Conservation (phyloP, 2,888 invertebrate species). For the Chalcosyrphus nemorum region DNA sequence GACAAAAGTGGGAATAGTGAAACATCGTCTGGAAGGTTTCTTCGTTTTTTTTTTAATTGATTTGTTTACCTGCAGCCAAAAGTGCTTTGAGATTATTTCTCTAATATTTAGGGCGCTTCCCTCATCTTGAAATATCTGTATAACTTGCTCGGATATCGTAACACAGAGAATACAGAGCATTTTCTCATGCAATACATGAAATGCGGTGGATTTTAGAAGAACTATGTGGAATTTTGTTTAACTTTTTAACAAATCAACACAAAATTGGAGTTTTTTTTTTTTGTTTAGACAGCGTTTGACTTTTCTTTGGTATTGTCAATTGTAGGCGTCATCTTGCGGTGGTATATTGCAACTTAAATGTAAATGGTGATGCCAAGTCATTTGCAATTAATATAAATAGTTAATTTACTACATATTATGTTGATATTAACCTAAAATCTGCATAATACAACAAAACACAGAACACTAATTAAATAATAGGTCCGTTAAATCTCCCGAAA, state of each 20-base stretch:
- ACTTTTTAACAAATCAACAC: slow-evolving; percentile 36
- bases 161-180: slow-evolving; percentile 61
- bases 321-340: slow-evolving; percentile 12
- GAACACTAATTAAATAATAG: too few species aligned
- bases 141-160: slow-evolving; percentile 8
- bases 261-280: slow-evolving; percentile 24
- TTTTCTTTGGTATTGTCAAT: slow-evolving; percentile 26
- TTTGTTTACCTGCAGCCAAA: slow-evolving; percentile 75
- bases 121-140: slow-evolving; percentile 66
- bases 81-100: slow-evolving; percentile 76
- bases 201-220: neutral
- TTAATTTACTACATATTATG: too few species aligned
- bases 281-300: slow-evolving; percentile 57
- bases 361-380: slow-evolving; percentile 53
- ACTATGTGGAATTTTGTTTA: neutral
- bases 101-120: slow-evolving; percentile 74
- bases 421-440: too few species aligned
- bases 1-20: neutral
- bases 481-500: too few species aligned
- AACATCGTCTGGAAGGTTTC: too few species aligned
- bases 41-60: slow-evolving; percentile 49
- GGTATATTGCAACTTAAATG: neutral
- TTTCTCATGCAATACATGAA: slow-evolving; percentile 18
- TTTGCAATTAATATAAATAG: too few species aligned
- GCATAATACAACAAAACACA: too few species aligned